Base-by-base conservation (phyloP, 2,113 vertebrate species). In the Aegotheles bennettii region DNA sequence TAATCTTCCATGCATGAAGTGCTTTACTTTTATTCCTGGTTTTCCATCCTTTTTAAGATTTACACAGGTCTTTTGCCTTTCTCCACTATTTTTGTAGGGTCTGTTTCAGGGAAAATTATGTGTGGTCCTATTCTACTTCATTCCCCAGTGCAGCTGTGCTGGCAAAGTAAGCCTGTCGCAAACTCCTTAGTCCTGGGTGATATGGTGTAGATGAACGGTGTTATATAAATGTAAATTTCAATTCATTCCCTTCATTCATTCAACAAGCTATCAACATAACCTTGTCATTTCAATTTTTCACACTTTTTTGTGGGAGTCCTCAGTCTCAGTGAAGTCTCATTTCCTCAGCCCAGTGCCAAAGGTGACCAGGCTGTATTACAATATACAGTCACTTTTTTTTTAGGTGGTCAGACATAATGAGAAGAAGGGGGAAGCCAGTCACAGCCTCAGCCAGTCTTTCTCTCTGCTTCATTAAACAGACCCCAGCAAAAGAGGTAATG, bases 201-300 rank as follows among this genome's bases (percentile, higher is more conserved):
- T 96, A 84, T 84, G 78, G 64, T 63, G 61, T 43, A 74, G 50
- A 88, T 50, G 91, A 88, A 80, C 50, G 5, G 94, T 95, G 63
- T 94, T 97, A 98, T 98, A 97, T 98, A 98, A 98, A 98, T 98
- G 97, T 97, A 97, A 98, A 98, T 98, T 90, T 95, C 94, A 91
- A 94, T 88, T 94, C 87, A 94, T 87, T 77, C 93, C n/a, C 43
- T 96, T 90, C 87, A 28, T 91, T 97, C 93, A 40, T 74, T 95
- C 97, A 95, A 94, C 97, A 93, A 95, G 96, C 97, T 80, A 85
- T 96, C 96, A 83, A 92, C 33, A 67, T 19, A 57, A 80, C 40
- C 53, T 97, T 97, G 97, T 97, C 97, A 98, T 95, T 93, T 96
- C 94, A 45, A 97, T 98, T 97, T 91, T 97, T 81, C 97, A 98